phyloP scores from a whole-genome alignment of 2,113 vertebrate species.

The Syngnathus typhle region DNA sequence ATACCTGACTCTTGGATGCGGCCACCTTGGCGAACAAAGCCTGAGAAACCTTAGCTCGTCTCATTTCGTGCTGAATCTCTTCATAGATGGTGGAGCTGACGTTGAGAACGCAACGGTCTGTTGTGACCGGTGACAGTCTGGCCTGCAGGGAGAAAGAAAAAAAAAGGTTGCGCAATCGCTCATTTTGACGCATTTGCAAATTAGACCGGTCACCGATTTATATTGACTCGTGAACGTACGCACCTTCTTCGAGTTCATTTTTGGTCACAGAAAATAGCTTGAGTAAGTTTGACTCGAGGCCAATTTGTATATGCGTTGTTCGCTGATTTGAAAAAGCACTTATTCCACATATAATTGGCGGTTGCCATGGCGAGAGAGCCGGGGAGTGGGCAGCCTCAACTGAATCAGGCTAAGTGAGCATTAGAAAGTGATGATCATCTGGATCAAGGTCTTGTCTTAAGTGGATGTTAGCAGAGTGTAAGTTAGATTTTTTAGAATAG shows the following conservation, averaged over 20 bases:
- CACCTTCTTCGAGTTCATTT: neutral
- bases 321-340: neutral
- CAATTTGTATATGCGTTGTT: neutral
- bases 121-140: conserved; percentile 56
- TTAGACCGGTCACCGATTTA: neutral
- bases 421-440: neutral
- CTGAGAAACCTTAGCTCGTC: conserved; percentile 66
- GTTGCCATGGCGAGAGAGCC: neutral
- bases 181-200: neutral
- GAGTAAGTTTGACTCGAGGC: neutral
- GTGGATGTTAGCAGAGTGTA: neutral
- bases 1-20: conserved; percentile 67
- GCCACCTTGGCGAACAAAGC: conserved; percentile 66
- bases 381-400: neutral
- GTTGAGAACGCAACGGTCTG: conserved; percentile 54
- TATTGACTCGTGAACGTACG: neutral
- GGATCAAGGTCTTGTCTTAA: neutral
- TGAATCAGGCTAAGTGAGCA: neutral
- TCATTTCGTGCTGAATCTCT: conserved; percentile 70
- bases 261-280: neutral
- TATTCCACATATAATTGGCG: neutral
- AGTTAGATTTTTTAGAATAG: neutral
- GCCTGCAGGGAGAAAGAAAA: conserved; percentile 33
- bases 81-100: conserved; percentile 64
- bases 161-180: neutral